These are phyloP conservation scores for Prionailurus bengalensis DNA, from an alignment of 2,113 vertebrate species.

Conservation along the genomic window DNA sequence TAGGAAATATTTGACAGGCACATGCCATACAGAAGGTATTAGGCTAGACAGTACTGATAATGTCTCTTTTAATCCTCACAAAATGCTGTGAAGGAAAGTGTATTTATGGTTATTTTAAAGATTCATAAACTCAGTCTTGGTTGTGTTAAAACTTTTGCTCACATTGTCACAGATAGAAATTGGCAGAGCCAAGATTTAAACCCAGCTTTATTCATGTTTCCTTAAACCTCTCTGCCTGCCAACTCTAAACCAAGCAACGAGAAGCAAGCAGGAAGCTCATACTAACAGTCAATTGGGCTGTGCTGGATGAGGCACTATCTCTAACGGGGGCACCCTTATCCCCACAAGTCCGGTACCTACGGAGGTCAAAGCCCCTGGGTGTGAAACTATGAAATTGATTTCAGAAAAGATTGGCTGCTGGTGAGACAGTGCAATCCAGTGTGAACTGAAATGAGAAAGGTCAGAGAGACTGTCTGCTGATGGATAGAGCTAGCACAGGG, in stretches of 20 bases:
- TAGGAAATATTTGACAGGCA: not conserved
- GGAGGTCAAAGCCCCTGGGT: not conserved
- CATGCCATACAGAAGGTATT: not conserved
- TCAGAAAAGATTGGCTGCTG: not conserved
- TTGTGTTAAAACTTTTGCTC: not conserved
- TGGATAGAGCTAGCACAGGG: not conserved
- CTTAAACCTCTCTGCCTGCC: not conserved
- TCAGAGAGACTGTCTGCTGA: not conserved
- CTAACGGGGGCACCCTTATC: not conserved
- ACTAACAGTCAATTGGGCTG: accelerated
- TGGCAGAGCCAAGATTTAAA: conserved; percentile 30
- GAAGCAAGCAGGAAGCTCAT: not conserved
- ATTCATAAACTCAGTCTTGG: not conserved
- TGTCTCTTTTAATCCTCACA: not conserved
- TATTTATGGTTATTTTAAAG: conserved; percentile 15
- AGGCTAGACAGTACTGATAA: not conserved
- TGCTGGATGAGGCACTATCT: not conserved
- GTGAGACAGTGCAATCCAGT: not conserved
- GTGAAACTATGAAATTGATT: not conserved
- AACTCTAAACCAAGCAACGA: not conserved
- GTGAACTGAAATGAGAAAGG: conserved; percentile 39
- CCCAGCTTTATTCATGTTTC: not conserved
- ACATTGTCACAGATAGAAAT: not conserved
- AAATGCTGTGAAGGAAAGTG: not conserved
- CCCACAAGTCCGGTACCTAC: not conserved